Percentiles rank a stretch among this genome's conserved stretches.
phyloP scores from a whole-genome alignment of 2,888 invertebrate species.

The Strigamia maritima region DNA sequence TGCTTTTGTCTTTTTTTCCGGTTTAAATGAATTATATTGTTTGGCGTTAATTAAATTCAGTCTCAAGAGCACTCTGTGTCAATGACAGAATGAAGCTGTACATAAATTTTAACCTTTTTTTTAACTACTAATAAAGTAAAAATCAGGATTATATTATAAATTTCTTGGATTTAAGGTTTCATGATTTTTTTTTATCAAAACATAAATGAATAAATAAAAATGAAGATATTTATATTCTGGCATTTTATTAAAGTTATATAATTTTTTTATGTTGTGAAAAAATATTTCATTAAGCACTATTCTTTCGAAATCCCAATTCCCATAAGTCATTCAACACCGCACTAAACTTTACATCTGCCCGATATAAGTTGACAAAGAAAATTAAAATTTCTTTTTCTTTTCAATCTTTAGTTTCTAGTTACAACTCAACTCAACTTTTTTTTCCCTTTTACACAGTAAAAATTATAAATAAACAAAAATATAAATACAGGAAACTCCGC shows the following conservation, averaged over 20 bases:
- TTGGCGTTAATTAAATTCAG: slow-evolving; percentile 16
- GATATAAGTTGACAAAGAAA: neutral
- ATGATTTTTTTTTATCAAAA: neutral
- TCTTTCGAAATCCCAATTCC: slow-evolving; percentile 17
- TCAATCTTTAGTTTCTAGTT: neutral
- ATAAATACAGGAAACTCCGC: neutral
- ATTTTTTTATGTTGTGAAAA: neutral
- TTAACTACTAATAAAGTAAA: neutral
- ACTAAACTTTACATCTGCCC: slow-evolving; percentile 2
- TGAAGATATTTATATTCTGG: neutral
- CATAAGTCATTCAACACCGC: slow-evolving; percentile 11
- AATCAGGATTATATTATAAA: neutral
- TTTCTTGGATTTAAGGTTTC: too few relatives aligned
- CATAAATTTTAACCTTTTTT: neutral
- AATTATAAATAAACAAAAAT: neutral
- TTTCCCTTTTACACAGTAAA: neutral
- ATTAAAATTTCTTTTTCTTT: neutral
- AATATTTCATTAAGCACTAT: neutral
- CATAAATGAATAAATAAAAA: neutral
- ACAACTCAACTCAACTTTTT: neutral
- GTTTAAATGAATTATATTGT: slow-evolving; percentile 25
- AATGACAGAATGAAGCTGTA: neutral
- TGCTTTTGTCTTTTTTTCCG: neutral
- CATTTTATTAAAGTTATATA: neutral
- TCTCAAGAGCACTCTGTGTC: neutral